Conservation (phyloP, 2,888 invertebrate species). For the Aethes cnicana region DNA sequence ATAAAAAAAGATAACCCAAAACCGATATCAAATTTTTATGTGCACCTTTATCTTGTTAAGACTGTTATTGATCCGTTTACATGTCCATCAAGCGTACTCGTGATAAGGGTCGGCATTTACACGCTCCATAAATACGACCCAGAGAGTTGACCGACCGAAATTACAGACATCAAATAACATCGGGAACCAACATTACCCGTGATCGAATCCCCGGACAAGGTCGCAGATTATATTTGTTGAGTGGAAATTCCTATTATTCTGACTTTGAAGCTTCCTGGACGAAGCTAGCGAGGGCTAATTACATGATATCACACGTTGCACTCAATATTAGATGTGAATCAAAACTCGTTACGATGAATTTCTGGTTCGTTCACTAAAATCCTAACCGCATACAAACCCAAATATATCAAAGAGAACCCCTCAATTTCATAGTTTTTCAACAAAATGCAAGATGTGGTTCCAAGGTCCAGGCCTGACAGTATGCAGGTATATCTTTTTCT, state of each 20-base stretch:
- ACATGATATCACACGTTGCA: too few relatives aligned
- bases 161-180: slow-evolving; percentile 32
- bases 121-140: slow-evolving; percentile 35
- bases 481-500: slow-evolving; percentile 26
- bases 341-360: too few relatives aligned
- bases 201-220: not conserved
- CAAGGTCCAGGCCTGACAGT: slow-evolving; percentile 2
- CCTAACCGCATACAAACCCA: too few relatives aligned
- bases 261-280: too few relatives aligned
- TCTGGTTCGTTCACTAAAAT: too few relatives aligned
- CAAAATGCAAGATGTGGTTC: not conserved
- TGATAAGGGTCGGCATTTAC: slow-evolving; percentile 34
- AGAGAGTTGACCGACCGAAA: slow-evolving; percentile 43
- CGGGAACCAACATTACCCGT: not conserved
- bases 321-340: too few relatives aligned
- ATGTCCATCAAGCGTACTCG: slow-evolving; percentile 4
- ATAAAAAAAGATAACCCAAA: not conserved
- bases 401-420: too few relatives aligned
- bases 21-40: not conserved
- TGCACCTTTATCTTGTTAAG: slow-evolving; percentile 4
- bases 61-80: slow-evolving; percentile 21
- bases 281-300: too few relatives aligned
- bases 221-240: too few relatives aligned
- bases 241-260: too few relatives aligned
- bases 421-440: not conserved